These are phyloP conservation scores for Meteorus sp. DNA, from an alignment of 1,140 invertebrate species.

Conservation along the genomic window DNA sequence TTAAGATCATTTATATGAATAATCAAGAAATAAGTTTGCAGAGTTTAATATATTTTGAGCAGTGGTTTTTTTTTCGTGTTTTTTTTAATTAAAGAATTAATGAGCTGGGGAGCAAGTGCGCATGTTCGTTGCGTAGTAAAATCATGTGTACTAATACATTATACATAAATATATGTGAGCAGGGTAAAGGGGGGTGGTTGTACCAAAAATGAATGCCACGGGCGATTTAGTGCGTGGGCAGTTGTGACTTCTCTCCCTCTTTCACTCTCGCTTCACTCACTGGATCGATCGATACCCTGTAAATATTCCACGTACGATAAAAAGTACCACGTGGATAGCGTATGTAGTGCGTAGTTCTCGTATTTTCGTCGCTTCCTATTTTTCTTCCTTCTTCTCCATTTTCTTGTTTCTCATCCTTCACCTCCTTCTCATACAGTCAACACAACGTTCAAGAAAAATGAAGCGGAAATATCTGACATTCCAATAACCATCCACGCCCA, in stretches of 20 bases:
- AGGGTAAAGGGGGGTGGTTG: background rate
- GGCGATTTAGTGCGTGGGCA: slow-evolving; percentile 18
- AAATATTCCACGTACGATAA: slow-evolving; percentile 44
- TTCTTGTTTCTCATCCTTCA: no score
- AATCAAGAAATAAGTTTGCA: no score
- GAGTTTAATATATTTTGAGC: no score
- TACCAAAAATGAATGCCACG: background rate
- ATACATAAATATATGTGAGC: background rate
- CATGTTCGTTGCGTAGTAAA: no score
- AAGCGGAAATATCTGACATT: slow-evolving; percentile 18
- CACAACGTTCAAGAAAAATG: slow-evolving; percentile 6
- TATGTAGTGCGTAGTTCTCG: slow-evolving; percentile 9
- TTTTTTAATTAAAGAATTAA: no score
- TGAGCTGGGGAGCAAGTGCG: no score
- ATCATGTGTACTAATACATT: background rate
- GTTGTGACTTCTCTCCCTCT: slow-evolving; percentile 24
- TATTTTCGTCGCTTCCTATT: no score
- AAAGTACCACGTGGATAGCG: slow-evolving; percentile 18
- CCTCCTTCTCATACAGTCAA: slow-evolving; percentile 10
- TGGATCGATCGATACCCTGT: slow-evolving; percentile 52
- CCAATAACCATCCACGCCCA: background rate
- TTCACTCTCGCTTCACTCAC: background rate
- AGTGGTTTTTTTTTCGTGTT: background rate
- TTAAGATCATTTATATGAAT: no score
- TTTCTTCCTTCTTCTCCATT: background rate